Conservation (phyloP, 2,113 vertebrate genomes). For the Lophura nycthemera region DNA sequence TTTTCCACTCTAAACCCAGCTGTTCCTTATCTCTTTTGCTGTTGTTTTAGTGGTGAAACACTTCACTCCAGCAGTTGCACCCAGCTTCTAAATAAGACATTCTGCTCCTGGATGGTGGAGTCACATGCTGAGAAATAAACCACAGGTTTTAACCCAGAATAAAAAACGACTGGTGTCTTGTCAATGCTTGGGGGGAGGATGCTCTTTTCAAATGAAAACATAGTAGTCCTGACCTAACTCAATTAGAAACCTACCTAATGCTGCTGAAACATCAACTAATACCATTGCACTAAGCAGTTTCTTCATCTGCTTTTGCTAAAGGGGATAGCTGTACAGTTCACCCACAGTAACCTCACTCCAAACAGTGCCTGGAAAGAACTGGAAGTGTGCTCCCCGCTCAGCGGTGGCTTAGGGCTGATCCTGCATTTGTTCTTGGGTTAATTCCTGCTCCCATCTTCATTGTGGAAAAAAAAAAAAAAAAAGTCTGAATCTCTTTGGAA, state of each 20-base stretch:
- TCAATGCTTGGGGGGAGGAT: not conserved
- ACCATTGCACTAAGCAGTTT: not conserved
- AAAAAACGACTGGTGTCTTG: not conserved
- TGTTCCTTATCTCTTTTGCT: not conserved
- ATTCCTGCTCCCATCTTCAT: not conserved
- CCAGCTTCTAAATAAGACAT: not conserved
- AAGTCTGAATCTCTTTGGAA: not conserved
- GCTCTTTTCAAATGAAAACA: not conserved
- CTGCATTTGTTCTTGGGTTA: not conserved
- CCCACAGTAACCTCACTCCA: not conserved
- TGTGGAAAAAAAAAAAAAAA: not conserved
- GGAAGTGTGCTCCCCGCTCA: not conserved
- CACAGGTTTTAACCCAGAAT: not conserved
- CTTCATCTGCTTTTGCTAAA: constrained; percentile 22
- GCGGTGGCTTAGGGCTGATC: not conserved
- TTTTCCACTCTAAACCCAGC: not conserved
- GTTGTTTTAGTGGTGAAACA: not conserved
- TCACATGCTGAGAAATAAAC: not conserved
- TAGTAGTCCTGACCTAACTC: not conserved
- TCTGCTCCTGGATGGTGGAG: not conserved
- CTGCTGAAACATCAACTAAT: not conserved
- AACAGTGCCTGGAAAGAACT: not conserved
- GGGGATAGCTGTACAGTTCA: not conserved
- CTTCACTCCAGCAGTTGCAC: not conserved
- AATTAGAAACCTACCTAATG: not conserved